Conservation (phyloP, 2,113 vertebrate species). For the Protobothrops mucrosquamatus region DNA sequence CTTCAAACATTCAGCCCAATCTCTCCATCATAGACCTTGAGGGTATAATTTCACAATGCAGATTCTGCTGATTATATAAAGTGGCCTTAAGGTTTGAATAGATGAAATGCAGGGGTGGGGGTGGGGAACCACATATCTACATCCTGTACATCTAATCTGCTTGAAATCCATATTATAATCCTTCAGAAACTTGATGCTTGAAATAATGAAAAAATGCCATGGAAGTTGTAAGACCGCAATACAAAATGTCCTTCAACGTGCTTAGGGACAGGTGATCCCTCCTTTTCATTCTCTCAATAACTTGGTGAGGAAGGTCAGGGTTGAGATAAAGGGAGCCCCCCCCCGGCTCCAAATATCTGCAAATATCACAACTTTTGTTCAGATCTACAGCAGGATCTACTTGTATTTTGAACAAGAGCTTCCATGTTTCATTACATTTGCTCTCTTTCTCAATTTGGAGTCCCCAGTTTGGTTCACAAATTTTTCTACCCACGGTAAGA, state of each 20-base stretch:
- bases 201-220: background rate
- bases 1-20: background rate
- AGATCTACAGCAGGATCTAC: background rate
- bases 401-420: background rate
- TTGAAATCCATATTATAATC: background rate
- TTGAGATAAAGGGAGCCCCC: background rate
- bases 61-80: background rate
- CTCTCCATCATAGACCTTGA: background rate
- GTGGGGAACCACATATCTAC: background rate
- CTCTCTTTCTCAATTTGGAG: background rate
- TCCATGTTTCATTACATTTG: no score
- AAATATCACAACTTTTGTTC: background rate
- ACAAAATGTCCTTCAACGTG: background rate
- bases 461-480: background rate
- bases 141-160: background rate
- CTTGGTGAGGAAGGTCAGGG: background rate
- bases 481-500: background rate
- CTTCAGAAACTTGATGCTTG: background rate
- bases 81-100: background rate
- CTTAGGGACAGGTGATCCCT: background rate
- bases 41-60: background rate
- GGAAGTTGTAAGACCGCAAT: background rate
- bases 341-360: background rate
- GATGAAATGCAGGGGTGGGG: background rate
- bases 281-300: background rate